Percentiles rank a stretch among this genome's conserved stretches.
Conservation (phyloP, 2,113 vertebrate species). For the Agapornis roseicollis region DNA sequence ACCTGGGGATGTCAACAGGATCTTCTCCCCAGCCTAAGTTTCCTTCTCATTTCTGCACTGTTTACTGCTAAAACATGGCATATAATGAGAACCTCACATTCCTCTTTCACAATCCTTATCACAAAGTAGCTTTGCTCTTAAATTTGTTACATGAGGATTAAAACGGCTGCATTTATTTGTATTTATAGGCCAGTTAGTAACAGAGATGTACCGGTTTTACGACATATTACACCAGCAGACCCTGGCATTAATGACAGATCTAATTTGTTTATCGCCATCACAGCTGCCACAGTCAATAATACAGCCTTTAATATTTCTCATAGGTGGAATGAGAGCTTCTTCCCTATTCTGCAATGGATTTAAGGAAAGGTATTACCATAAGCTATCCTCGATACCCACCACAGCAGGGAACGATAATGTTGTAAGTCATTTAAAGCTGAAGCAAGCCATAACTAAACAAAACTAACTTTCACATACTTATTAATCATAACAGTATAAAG, state of each 20-base stretch:
- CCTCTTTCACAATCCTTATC: background rate
- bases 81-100: fast-evolving
- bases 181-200: background rate
- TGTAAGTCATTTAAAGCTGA: constrained; percentile 14
- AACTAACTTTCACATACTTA: constrained; percentile 5
- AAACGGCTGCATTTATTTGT: background rate
- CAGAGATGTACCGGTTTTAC: background rate
- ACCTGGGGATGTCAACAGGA: background rate
- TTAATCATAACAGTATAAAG: background rate
- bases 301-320: constrained; percentile 2
- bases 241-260: constrained; percentile 23
- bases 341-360: background rate
- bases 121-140: background rate
- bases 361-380: constrained; percentile 16
- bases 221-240: constrained; percentile 1
- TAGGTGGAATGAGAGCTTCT: constrained; percentile 8
- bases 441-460: constrained; percentile 16
- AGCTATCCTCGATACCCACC: background rate
- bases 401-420: background rate
- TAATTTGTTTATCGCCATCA: constrained; percentile 40
- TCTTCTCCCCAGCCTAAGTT: background rate
- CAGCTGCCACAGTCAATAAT: constrained; percentile 29
- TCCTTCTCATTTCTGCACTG: background rate
- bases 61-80: background rate
- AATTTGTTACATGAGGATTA: background rate